These are phyloP conservation scores for Indicator maculatus DNA, from an alignment of 2,113 vertebrate species.

Conservation along the genomic window DNA sequence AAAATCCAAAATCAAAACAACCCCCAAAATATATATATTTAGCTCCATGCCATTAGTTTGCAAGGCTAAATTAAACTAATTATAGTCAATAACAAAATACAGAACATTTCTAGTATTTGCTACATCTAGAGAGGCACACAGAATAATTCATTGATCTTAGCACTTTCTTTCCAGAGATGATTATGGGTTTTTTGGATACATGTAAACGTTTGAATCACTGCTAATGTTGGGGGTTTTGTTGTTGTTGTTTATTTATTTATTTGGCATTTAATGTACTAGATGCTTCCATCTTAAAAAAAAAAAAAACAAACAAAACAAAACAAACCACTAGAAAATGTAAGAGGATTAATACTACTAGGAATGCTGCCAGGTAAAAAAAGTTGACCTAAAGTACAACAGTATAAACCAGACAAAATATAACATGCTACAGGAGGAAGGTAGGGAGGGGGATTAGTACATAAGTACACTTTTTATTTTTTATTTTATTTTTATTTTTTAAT, in stretches of 20 bases:
- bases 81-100: conserved; percentile 87
- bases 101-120: conserved; percentile 84
- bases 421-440: conserved; percentile 84
- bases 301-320: too few relatives aligned
- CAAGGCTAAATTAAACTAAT: conserved; percentile 83
- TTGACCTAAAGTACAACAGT: conserved; percentile 90
- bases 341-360: conserved; percentile 93
- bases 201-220: conserved; percentile 88
- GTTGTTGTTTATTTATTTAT: conserved; percentile 22
- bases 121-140: conserved; percentile 90
- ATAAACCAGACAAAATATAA: conserved; percentile 86
- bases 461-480: conserved; percentile 91
- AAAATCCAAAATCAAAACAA: too few relatives aligned
- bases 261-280: conserved; percentile 88
- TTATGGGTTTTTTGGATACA: conserved; percentile 85
- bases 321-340: conserved; percentile 79
- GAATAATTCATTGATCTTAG: conserved; percentile 82
- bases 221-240: conserved; percentile 67
- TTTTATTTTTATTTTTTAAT: neutral
- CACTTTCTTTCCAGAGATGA: conserved; percentile 87
- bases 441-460: conserved; percentile 91
- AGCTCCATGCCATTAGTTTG: conserved; percentile 87
- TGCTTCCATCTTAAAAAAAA: conserved; percentile 86
- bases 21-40: conserved; percentile 75
- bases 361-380: conserved; percentile 88